Evolutionary conservation across 2,888 invertebrate species (phyloP).

Genomic region (Drosophila atripex): DNA sequence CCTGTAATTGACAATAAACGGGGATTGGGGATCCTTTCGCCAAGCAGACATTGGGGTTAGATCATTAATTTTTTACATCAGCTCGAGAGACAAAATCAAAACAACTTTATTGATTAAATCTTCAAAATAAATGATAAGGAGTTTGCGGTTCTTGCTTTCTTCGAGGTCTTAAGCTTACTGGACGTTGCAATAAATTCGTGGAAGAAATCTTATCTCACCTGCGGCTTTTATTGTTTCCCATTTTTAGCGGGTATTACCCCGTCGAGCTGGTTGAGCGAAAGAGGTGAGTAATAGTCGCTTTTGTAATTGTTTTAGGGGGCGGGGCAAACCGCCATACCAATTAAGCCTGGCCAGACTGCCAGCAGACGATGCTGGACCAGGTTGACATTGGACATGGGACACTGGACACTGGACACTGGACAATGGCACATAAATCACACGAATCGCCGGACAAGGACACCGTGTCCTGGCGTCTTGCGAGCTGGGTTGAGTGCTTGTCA

Average conservation of each 20-base stretch:
- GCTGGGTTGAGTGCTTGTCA: constrained; percentile 26
- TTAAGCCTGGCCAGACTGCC: constrained; percentile 62
- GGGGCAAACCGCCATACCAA: constrained; percentile 54
- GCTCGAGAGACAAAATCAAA: neutral
- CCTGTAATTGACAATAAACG: constrained; percentile 4
- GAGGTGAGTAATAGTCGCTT: constrained; percentile 43
- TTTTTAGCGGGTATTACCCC: constrained; percentile 19
- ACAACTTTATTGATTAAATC: neutral
- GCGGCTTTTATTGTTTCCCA: constrained; percentile 16
- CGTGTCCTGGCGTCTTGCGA: constrained; percentile 28
- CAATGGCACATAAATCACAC: constrained; percentile 64
- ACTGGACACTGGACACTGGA: constrained; percentile 26
- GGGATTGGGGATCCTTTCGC: neutral
- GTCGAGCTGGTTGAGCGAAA: constrained; percentile 13
- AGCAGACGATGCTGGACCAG: constrained; percentile 54
- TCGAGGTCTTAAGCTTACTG: neutral
- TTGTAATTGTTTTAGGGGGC: constrained; percentile 14
- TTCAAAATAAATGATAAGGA: neutral
- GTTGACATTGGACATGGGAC: constrained; percentile 48
- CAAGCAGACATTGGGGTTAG: neutral
- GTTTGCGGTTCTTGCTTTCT: neutral
- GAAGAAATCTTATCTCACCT: constrained; percentile 17
- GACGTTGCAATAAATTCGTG: constrained; percentile 3
- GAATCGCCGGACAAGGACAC: constrained; percentile 24
- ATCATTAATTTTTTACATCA: neutral